Evolutionary conservation across 2,888 invertebrate genomes (phyloP), one percentile per base, ranked within the genome.

Genomic region (Augochlorella aurata): DNA sequence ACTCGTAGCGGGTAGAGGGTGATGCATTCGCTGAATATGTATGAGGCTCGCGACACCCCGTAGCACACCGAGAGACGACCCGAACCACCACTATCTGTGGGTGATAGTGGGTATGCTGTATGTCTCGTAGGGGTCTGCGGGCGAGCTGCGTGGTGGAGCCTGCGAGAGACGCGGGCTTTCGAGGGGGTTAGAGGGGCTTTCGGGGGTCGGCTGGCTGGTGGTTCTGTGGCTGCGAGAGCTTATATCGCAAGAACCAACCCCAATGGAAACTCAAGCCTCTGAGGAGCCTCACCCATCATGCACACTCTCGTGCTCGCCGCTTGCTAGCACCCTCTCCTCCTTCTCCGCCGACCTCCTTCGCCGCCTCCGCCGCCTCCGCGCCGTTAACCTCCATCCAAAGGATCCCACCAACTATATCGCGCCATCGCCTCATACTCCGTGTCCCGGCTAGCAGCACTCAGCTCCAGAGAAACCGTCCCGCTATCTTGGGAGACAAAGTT

Each of bases 11-110:
- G 86, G 85, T 78, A 80, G 90, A 90, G 93, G 93, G 94, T 95
- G 95, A 95, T 95, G 95, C 95, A 95, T 94, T 94, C 94, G 93
- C 94, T 95, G 95, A 95, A 95, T 95, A 95, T 95, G 95, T 95
- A 95, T 95, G 95, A 95, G 94, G 93, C 94, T 92, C 92, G 92
- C 92, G 93, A 93, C 93, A 93, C 93, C 92, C 93, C 92, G 92
- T 90, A 90, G 91, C 90, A 90, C 90, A 89, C 87, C 87, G 91
- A 89, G 90, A 91, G 90, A 85, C 87, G 85, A 89, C 80, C 85
- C 89, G 85, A 89, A 90, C 91, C 90, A 92, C 91, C 92, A 90
- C 93, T 93, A 93, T 93, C 93, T 93, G 93, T 88, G 93, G 93
- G 91, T 92, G 93, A 93, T 93, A 93, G 93, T 91, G 91, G 93